Percentiles rank a stretch among this genome's conserved stretches.
These are phyloP conservation scores for Amphiprion ocellaris DNA, from an alignment of 2,113 vertebrate genomes.

Conservation along the genomic window DNA sequence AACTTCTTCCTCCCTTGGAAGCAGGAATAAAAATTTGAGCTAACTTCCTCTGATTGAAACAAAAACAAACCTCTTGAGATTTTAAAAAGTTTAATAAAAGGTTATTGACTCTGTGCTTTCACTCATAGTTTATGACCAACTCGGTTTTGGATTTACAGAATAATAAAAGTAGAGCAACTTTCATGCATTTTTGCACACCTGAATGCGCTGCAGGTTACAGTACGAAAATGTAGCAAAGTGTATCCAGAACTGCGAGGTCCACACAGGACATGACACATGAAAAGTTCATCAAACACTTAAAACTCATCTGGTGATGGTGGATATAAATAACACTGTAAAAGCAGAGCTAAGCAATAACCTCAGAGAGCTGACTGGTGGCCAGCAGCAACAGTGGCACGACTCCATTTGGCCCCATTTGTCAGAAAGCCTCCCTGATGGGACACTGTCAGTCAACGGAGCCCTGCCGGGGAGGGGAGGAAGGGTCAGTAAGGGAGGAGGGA, in stretches of 20 bases:
- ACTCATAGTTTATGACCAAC: not conserved
- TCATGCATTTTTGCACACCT: not conserved
- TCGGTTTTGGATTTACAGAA: slow-evolving; percentile 3
- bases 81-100: not conserved
- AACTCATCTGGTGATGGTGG: slow-evolving; percentile 47
- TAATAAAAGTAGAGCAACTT: not conserved
- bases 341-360: slow-evolving; percentile 65
- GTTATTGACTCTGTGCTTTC: not conserved
- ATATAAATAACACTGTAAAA: slow-evolving; percentile 67
- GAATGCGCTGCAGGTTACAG: not conserved
- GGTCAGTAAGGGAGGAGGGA: not conserved
- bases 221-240: not conserved
- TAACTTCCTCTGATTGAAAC: too few species aligned
- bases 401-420: slow-evolving; percentile 79
- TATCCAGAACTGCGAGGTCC: not conserved
- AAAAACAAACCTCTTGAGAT: not conserved
- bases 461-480: not conserved
- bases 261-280: slow-evolving; percentile 43
- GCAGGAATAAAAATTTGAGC: too few species aligned
- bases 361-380: slow-evolving; percentile 58
- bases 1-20: too few species aligned
- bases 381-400: slow-evolving; percentile 67
- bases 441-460: slow-evolving; percentile 57
- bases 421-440: slow-evolving; percentile 71
- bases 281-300: slow-evolving; percentile 66